Evolutionary conservation across 1,140 invertebrate genomes (phyloP).

Genomic region (Tachypleus tridentatus): DNA sequence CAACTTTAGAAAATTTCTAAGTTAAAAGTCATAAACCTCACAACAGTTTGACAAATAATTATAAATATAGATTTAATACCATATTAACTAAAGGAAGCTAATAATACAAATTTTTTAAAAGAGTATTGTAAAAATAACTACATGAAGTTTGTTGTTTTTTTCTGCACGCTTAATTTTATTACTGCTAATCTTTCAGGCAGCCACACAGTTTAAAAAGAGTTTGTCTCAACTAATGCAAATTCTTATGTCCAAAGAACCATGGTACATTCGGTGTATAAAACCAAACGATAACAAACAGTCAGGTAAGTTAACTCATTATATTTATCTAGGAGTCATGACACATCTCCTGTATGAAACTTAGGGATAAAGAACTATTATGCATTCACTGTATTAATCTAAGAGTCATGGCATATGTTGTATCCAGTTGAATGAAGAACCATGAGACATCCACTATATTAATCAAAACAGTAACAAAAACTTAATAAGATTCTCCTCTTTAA

Average conservation of each 20-base stretch:
- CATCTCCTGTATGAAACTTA: conserved; percentile 70
- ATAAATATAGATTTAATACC: too few relatives aligned
- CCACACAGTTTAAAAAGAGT: conserved; percentile 78
- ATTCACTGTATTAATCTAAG: conserved; percentile 39
- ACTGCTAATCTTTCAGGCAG: conserved; percentile 38
- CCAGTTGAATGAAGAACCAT: conserved; percentile 65
- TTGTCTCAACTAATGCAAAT: conserved; percentile 72
- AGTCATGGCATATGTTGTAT: conserved; percentile 78
- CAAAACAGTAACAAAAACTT: too few relatives aligned
- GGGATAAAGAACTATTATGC: conserved; percentile 50
- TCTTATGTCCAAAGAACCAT: conserved; percentile 73
- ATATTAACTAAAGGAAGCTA: too few relatives aligned
- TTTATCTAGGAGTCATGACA: conserved; percentile 64
- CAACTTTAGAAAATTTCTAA: too few relatives aligned
- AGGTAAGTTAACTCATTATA: conserved; percentile 34
- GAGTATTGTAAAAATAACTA: too few relatives aligned
- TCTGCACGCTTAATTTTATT: too few relatives aligned
- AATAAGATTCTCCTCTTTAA: too few relatives aligned
- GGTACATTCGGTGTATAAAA: conserved; percentile 85
- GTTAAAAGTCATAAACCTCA: too few relatives aligned
- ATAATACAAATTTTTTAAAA: too few relatives aligned
- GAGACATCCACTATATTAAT: too few relatives aligned
- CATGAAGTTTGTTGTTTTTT: too few relatives aligned
- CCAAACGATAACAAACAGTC: conserved; percentile 63
- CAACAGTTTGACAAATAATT: too few relatives aligned